phyloP scores from a whole-genome alignment of 2,797 vertebrate species.

The Graptemys geographica region DNA sequence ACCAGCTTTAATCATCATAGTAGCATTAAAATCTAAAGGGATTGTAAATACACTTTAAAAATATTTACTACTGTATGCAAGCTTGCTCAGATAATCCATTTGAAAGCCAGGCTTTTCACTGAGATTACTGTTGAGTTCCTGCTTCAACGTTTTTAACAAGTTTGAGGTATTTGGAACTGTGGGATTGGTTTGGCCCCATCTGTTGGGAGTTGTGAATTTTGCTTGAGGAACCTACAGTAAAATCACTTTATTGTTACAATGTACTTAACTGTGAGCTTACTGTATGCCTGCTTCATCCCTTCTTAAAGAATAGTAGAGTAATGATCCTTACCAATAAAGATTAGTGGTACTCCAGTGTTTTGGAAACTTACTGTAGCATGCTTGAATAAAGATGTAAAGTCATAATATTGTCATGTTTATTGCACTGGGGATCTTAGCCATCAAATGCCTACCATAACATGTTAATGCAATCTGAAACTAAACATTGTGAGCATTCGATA shows the following conservation, averaged over 20 bases:
- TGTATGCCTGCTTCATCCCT: neutral
- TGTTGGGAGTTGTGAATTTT: rapidly evolving
- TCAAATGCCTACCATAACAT: neutral
- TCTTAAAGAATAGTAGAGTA: neutral
- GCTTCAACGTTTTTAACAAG: neutral
- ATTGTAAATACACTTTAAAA: constrained; percentile 68
- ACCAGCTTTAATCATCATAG: constrained; percentile 51
- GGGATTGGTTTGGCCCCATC: neutral
- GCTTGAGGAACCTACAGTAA: neutral
- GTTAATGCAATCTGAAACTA: neutral
- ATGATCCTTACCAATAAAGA: neutral
- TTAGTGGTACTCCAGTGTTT: neutral
- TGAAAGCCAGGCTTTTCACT: constrained; percentile 33
- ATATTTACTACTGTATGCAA: constrained; percentile 37
- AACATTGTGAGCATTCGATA: constrained; percentile 12
- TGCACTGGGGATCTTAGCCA: neutral
- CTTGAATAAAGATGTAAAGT: neutral
- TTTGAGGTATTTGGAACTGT: neutral
- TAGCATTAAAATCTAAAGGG: constrained; percentile 53
- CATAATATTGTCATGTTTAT: neutral
- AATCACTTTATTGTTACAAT: rapidly evolving
- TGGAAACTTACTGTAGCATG: neutral
- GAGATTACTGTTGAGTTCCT: constrained; percentile 13
- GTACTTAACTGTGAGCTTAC: rapidly evolving
- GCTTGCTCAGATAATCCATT: constrained; percentile 32